A percentile compares a stretch with the other conserved stretches of the same genome.
Conservation (phyloP, 2,888 invertebrate genomes). For the Coelopa pilipes region DNA sequence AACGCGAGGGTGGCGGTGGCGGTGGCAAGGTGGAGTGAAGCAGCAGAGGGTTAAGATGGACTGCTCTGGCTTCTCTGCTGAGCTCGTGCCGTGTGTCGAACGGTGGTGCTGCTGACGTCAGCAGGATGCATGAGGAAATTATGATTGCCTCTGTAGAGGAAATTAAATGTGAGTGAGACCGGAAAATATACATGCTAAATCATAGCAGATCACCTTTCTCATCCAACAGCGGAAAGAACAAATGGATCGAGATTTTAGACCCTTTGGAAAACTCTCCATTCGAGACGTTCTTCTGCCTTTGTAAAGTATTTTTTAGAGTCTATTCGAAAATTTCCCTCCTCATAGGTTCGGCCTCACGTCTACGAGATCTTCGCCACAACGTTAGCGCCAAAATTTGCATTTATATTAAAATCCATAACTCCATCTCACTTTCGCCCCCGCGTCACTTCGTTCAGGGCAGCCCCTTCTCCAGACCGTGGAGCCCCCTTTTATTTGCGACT, state of each 20-base stretch:
- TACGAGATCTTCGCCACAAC: too few species aligned
- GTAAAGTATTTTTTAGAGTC: too few species aligned
- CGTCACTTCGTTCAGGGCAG: not conserved
- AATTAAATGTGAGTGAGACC: not conserved
- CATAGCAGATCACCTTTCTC: too few species aligned
- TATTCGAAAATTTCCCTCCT: too few species aligned
- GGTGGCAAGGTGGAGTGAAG: too few species aligned
- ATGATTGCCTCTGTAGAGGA: constrained; percentile 15
- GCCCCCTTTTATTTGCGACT: not conserved
- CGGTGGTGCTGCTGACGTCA: not conserved
- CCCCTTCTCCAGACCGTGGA: not conserved
- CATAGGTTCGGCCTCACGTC: too few species aligned
- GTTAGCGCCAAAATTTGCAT: constrained; percentile 21
- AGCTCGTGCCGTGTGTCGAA: not conserved
- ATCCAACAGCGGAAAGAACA: not conserved
- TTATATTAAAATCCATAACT: constrained; percentile 38
- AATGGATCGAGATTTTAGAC: too few species aligned
- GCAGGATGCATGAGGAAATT: constrained; percentile 18
- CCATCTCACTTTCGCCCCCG: not conserved
- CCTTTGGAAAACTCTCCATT: too few species aligned
- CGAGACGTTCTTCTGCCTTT: too few species aligned
- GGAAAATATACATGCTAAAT: not conserved
- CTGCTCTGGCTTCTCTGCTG: too few species aligned
- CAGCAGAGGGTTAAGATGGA: not conserved
- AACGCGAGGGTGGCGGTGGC: too few species aligned